Evolutionary conservation across 2,888 invertebrate genomes (phyloP).

Genomic region (Erebia epiphron): DNA sequence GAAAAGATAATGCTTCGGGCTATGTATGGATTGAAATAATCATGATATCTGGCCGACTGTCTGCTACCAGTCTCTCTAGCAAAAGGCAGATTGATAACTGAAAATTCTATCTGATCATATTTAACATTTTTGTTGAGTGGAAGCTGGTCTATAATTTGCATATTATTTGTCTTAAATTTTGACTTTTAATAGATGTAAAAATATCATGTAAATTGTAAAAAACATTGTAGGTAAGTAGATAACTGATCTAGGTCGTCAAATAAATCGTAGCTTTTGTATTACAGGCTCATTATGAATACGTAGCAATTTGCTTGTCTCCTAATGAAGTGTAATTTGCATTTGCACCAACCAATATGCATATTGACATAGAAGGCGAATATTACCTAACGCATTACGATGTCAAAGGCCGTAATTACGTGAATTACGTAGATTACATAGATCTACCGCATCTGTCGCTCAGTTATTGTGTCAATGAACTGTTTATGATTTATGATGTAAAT

Average conservation of each 20-base stretch:
- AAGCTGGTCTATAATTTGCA: no score
- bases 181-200: no score
- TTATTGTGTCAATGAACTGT: constrained; percentile 43
- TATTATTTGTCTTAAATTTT: no score
- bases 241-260: background rate
- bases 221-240: no score
- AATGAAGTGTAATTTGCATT: constrained; percentile 16
- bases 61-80: no score
- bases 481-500: constrained; percentile 27
- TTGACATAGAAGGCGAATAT: constrained; percentile 24
- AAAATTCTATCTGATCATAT: no score
- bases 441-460: constrained; percentile 37
- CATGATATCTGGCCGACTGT: background rate
- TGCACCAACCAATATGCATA: constrained; percentile 9
- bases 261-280: background rate
- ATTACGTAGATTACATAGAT: constrained; percentile 30
- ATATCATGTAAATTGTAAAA: no score
- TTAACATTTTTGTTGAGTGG: no score
- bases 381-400: constrained; percentile 44
- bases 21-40: no score
- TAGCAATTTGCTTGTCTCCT: constrained; percentile 10
- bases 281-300: background rate
- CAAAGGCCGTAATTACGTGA: constrained; percentile 37
- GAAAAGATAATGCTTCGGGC: no score
- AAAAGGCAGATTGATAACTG: no score